Conservation (phyloP, 2,113 vertebrate species). For the Paracanthobrama guichenoti region DNA sequence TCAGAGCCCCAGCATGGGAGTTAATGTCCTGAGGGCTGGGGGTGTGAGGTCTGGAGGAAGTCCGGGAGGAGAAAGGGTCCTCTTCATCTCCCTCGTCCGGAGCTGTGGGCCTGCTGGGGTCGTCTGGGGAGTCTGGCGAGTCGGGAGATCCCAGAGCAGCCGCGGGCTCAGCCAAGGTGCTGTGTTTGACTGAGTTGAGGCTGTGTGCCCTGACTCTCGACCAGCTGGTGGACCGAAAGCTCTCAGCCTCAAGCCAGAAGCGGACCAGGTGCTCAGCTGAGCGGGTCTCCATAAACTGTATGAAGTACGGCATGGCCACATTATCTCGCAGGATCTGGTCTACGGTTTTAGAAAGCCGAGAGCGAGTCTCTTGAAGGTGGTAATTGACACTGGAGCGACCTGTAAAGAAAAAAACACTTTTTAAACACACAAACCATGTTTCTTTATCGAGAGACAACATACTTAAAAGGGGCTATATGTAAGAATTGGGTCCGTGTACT, state of each 20-base stretch:
- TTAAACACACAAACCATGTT: not conserved
- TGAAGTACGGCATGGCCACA: slow-evolving; percentile 90
- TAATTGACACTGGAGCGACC: slow-evolving; percentile 97
- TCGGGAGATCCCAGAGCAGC: slow-evolving; percentile 54
- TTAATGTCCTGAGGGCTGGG: slow-evolving; percentile 56
- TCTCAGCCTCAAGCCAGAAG: slow-evolving; percentile 96
- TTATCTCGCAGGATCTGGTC: slow-evolving; percentile 89
- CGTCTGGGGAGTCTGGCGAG: slow-evolving; percentile 49
- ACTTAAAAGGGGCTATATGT: not conserved
- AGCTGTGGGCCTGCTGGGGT: not conserved
- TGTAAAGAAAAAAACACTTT: slow-evolving; percentile 57
- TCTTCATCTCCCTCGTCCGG: slow-evolving; percentile 1
- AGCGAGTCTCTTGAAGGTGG: slow-evolving; percentile 90
- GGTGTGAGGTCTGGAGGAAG: slow-evolving; percentile 33
- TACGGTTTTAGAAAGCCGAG: slow-evolving; percentile 93
- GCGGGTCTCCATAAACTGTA: slow-evolving; percentile 89
- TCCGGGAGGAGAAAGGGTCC: slow-evolving; percentile 45
- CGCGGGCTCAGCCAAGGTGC: slow-evolving; percentile 89
- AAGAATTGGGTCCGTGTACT: too few relatives aligned
- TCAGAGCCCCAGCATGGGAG: slow-evolving; percentile 58
- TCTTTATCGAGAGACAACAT: not conserved
- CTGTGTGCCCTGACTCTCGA: slow-evolving; percentile 92
- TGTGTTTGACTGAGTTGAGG: slow-evolving; percentile 96
- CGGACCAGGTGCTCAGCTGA: slow-evolving; percentile 90
- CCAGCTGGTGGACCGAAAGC: slow-evolving; percentile 93